Evolutionary conservation across 2,113 vertebrate genomes (phyloP).

Genomic region (Lepus europaeus): DNA sequence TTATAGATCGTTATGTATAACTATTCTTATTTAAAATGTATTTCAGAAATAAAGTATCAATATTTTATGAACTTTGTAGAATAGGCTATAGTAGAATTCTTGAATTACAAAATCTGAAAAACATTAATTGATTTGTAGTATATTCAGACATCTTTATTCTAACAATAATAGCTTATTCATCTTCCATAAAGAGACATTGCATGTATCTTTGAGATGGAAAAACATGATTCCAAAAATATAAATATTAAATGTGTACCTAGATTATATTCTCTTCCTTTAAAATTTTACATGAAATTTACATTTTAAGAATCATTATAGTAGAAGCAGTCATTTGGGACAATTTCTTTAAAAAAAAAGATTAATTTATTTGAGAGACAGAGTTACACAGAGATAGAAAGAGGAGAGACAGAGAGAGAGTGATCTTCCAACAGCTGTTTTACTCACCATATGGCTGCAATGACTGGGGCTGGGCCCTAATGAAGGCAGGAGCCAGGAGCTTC

Average conservation of each 20-base stretch:
- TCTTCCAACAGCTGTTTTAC: too few species aligned
- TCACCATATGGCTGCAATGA: too few species aligned
- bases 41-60: background rate
- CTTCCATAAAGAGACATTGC: background rate
- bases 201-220: background rate
- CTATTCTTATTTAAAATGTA: background rate
- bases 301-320: background rate
- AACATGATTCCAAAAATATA: background rate
- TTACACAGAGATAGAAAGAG: too few species aligned
- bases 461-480: too few species aligned
- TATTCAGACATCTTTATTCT: background rate
- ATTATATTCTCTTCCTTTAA: background rate
- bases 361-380: too few species aligned
- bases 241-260: background rate
- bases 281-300: constrained; percentile 11
- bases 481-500: too few species aligned
- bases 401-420: too few species aligned
- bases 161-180: background rate
- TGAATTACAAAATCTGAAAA: background rate
- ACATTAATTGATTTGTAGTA: background rate
- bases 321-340: too few species aligned
- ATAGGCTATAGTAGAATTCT: background rate
- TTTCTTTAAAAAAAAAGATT: too few species aligned
- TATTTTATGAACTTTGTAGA: background rate
- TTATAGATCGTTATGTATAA: background rate